Conservation (phyloP, 2,113 vertebrate species). For the Vulpes vulpes region DNA sequence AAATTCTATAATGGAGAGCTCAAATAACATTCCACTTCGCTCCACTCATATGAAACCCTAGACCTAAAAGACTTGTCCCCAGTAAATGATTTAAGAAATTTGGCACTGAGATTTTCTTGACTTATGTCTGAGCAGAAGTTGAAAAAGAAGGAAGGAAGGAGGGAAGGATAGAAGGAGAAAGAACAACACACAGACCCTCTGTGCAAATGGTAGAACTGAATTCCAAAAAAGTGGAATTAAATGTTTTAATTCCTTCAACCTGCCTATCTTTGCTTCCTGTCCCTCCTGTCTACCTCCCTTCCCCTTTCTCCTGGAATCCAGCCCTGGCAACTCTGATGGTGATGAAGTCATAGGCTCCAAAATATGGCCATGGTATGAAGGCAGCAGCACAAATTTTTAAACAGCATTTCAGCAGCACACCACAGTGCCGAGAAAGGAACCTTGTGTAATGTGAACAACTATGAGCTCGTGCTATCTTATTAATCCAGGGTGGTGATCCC, state of each 20-base stretch:
- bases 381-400: slow-evolving; percentile 76
- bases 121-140: background rate
- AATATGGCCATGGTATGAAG: slow-evolving; percentile 84
- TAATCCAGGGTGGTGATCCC: background rate
- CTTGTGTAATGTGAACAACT: background rate
- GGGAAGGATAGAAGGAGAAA: too few species aligned
- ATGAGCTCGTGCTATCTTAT: background rate
- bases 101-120: background rate
- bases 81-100: background rate
- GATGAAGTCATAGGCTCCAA: slow-evolving; percentile 86
- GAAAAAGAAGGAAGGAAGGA: background rate
- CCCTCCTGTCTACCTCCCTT: background rate
- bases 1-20: background rate
- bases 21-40: too few species aligned
- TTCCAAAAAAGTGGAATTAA: background rate
- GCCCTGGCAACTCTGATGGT: slow-evolving; percentile 78
- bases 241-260: slow-evolving; percentile 65
- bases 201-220: background rate
- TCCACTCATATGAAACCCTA: background rate
- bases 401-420: slow-evolving; percentile 39
- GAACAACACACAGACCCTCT: too few species aligned
- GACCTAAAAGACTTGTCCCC: too few species aligned
- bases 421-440: background rate
- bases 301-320: slow-evolving; percentile 73
- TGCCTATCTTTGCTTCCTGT: slow-evolving; percentile 65